Evolutionary conservation across 92 coral and sea anemone genomes (phyloP), one percentile per base, ranked within the genome.

Genomic region (Galaxea fascicularis): DNA sequence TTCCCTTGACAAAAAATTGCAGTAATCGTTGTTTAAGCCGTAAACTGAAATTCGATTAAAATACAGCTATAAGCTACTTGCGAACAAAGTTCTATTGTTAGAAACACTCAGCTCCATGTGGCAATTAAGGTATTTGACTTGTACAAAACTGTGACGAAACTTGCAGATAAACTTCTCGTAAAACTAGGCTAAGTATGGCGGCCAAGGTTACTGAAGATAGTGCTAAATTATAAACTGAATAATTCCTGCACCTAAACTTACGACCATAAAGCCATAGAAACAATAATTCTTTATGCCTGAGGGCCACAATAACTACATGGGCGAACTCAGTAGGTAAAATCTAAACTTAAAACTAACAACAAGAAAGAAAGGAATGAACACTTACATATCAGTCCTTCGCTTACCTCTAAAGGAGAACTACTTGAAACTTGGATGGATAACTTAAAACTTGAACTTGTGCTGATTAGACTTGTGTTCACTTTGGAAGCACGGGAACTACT

Each of bases 381-480:
- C 63, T 57, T 21, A 57, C 63, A 57, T 57, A 57, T 57, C 63
- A 57, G 63, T 11, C 63, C 63, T 57, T 57, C 63, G 25, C 63
- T 57, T 57, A 24, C 21, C 63, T 57, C 63, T n/a, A 16, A 57
- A 57, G 63, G 63, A 57, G 63, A 16, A 57, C 63, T 57, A 16
- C 63, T 57, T 57, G 63, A 57, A 57, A 57, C 63, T n/a, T 54
- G n/a, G n/a, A 35, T 2, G 41, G 41, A 35, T 35, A 35, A 6
- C 41, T 35, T 35, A 35, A 35, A n/a, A n/a, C n/a, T n/a, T n/a
- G n/a, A n/a, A n/a, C n/a, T n/a, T n/a, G n/a, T n/a, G n/a, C n/a
- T n/a, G n/a, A n/a, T n/a, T n/a, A n/a, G n/a, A n/a, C n/a, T n/a
- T n/a, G n/a, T n/a, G n/a, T n/a, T n/a, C n/a, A n/a, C n/a, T n/a